Evolutionary conservation across 2,113 vertebrate genomes (phyloP).

Genomic region (Eptatretus burgeri): DNA sequence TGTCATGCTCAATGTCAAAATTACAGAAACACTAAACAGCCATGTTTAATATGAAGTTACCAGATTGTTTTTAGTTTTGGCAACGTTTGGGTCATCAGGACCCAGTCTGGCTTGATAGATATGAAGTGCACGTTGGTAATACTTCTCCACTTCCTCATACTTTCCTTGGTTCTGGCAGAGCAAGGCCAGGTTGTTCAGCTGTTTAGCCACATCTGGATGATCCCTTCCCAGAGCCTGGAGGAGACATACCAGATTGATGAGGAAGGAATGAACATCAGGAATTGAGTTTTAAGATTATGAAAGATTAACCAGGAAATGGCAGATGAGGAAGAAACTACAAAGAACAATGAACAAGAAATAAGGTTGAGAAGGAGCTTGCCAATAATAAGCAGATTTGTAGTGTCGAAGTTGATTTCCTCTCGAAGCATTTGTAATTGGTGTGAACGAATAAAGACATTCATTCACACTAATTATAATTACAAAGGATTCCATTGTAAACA

Average conservation of each 20-base stretch:
- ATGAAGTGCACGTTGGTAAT: conserved; percentile 18
- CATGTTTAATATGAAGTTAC: conserved; percentile 9
- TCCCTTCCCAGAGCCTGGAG: conserved; percentile 17
- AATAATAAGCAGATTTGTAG: neutral
- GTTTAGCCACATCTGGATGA: conserved; percentile 21
- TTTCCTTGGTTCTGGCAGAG: conserved; percentile 24
- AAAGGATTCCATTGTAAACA: too few relatives aligned
- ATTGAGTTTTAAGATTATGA: too few relatives aligned
- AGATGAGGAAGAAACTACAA: too few relatives aligned
- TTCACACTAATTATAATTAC: too few relatives aligned
- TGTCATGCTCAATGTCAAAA: too few relatives aligned
- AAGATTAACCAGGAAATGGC: too few relatives aligned
- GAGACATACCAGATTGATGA: neutral
- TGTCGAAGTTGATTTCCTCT: too few relatives aligned
- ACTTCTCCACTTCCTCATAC: conserved; percentile 18
- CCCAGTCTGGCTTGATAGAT: conserved; percentile 18
- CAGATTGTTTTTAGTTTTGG: conserved; percentile 50
- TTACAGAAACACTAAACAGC: too few relatives aligned
- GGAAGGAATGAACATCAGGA: too few relatives aligned
- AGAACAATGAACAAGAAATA: too few relatives aligned
- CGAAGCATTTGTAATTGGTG: too few relatives aligned
- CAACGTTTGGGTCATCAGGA: conserved; percentile 23
- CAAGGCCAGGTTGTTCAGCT: conserved; percentile 20
- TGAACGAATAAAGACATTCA: too few relatives aligned
- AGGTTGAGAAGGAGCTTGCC: neutral